These are phyloP conservation scores for Nanorana parkeri DNA, from an alignment of 2,113 vertebrate species.

Conservation along the genomic window DNA sequence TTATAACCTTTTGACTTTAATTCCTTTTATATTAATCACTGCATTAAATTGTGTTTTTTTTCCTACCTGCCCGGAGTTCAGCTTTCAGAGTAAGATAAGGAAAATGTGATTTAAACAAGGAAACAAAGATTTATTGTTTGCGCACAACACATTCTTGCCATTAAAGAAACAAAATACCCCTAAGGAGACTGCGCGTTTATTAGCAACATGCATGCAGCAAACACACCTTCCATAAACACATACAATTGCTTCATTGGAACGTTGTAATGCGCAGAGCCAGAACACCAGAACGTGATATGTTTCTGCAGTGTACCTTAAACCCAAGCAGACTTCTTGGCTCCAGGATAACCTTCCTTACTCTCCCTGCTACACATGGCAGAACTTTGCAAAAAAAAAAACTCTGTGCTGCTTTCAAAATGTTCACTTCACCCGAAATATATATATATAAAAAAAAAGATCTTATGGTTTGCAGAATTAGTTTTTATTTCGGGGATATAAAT, in stretches of 20 bases:
- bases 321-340: slow-evolving; percentile 52
- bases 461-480: slow-evolving; percentile 43
- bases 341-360: slow-evolving; percentile 43
- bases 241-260: slow-evolving; percentile 30
- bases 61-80: too few relatives aligned
- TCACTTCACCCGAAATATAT: slow-evolving; percentile 43
- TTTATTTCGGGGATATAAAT: slow-evolving; percentile 54
- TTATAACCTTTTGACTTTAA: too few relatives aligned
- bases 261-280: slow-evolving; percentile 30
- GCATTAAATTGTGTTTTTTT: too few relatives aligned
- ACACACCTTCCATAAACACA: slow-evolving; percentile 27
- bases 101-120: too few relatives aligned
- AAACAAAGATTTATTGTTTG: too few relatives aligned
- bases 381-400: slow-evolving; percentile 42
- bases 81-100: too few relatives aligned
- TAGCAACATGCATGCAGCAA: background rate
- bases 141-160: background rate
- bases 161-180: slow-evolving; percentile 10
- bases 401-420: slow-evolving; percentile 46
- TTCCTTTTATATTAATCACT: too few relatives aligned
- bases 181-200: slow-evolving; percentile 21
- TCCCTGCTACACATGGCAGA: slow-evolving; percentile 14
- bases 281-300: slow-evolving; percentile 31
- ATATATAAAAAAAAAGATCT: slow-evolving; percentile 16
- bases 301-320: slow-evolving; percentile 40